These are phyloP conservation scores for Pammene fasciana DNA, from an alignment of 2,888 invertebrate genomes.

Conservation along the genomic window DNA sequence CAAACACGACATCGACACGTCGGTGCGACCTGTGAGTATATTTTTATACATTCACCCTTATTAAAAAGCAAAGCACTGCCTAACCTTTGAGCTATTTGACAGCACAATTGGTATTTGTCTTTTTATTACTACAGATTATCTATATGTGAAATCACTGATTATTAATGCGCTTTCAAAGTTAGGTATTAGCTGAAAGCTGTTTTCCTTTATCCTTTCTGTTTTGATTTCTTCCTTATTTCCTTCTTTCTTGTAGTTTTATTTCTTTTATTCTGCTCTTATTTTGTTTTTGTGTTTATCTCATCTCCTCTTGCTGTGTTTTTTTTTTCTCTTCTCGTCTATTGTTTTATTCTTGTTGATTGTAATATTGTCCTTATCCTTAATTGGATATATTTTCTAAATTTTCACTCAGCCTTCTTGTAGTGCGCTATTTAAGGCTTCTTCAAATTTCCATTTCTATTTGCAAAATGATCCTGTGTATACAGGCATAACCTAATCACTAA, in stretches of 20 bases:
- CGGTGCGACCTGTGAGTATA: conserved; percentile 75
- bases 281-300: neutral
- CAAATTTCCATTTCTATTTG: conserved; percentile 19
- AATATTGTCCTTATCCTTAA: too few species aligned
- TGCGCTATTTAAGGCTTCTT: conserved; percentile 30
- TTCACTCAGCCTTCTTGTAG: conserved; percentile 27
- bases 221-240: neutral
- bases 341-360: conserved; percentile 3
- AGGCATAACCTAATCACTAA: conserved; percentile 4
- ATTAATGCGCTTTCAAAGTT: conserved; percentile 22
- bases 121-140: conserved; percentile 17
- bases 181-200: conserved; percentile 31
- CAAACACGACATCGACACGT: conserved; percentile 61
- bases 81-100: conserved; percentile 46
- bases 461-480: conserved; percentile 4
- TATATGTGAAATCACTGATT: conserved; percentile 15
- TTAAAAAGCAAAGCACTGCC: conserved; percentile 58
- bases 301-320: conserved; percentile 1
- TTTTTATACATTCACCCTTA: conserved; percentile 54
- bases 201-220: neutral
- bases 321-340: conserved; percentile 3
- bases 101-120: conserved; percentile 36
- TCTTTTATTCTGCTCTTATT: neutral
- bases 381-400: conserved; percentile 5
- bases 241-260: neutral